phyloP scores from a whole-genome alignment of 2,888 invertebrate genomes.

The Microplitis deprimator region DNA sequence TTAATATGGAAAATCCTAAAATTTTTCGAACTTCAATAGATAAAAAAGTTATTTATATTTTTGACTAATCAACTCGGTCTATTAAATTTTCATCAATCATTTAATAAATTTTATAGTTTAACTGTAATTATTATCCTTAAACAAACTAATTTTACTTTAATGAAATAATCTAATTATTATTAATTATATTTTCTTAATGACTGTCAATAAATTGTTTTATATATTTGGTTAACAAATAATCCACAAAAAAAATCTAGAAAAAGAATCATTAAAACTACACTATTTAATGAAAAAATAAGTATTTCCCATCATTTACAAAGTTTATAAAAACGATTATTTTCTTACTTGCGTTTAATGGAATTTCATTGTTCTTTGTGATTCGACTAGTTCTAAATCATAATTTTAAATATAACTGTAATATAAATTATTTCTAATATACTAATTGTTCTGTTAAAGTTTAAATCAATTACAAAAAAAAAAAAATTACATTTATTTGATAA shows the following conservation, averaged over 20 bases:
- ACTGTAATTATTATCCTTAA: no score
- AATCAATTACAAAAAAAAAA: neutral
- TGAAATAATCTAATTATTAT: constrained; percentile 15
- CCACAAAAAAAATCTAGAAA: constrained; percentile 24
- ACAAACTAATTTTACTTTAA: no score
- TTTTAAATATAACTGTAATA: no score
- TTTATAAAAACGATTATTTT: neutral
- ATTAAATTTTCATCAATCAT: no score
- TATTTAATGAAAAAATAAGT: neutral
- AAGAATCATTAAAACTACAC: neutral
- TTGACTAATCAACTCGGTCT: no score
- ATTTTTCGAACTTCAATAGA: no score
- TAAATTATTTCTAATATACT: neutral
- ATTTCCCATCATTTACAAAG: neutral
- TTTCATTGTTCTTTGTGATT: constrained; percentile 5
- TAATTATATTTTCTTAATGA: constrained; percentile 32
- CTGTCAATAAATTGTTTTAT: constrained; percentile 6
- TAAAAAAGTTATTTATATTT: no score
- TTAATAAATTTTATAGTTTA: no score
- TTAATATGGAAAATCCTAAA: no score
- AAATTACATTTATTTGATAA: constrained; percentile 3
- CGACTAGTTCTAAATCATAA: neutral
- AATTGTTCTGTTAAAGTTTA: neutral
- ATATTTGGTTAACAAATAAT: constrained; percentile 24
- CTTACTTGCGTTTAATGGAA: neutral